These are phyloP conservation scores for Perizoma affinitatum DNA, from an alignment of 2,888 invertebrate genomes.

Conservation along the genomic window DNA sequence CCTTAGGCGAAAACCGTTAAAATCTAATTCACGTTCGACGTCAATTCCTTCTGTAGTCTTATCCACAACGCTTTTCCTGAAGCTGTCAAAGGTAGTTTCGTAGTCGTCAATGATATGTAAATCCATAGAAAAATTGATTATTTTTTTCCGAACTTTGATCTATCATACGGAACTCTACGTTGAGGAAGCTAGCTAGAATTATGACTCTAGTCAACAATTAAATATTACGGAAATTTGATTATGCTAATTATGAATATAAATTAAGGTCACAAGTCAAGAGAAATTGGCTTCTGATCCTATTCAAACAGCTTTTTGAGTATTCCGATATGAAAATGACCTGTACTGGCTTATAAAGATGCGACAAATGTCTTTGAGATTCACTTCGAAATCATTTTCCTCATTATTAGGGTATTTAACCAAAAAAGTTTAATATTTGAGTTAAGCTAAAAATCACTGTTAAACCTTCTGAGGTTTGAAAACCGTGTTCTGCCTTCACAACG, in stretches of 20 bases:
- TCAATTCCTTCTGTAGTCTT: constrained; percentile 66
- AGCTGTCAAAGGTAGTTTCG: constrained; percentile 66
- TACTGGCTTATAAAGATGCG: constrained; percentile 18
- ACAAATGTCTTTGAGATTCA: not conserved
- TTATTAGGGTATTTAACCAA: constrained; percentile 2
- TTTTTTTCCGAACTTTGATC: no score
- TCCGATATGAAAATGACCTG: constrained; percentile 3
- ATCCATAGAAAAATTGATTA: no score
- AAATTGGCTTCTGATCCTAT: constrained; percentile 17
- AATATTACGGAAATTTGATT: no score
- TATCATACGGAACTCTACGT: no score
- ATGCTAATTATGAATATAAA: constrained; percentile 1
- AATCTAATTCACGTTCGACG: constrained; percentile 46
- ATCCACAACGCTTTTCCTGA: constrained; percentile 71
- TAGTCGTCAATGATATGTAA: constrained; percentile 54
- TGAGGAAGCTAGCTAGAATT: no score
- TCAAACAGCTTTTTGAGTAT: constrained; percentile 11
- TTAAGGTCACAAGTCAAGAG: constrained; percentile 7
- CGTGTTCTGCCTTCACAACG: no score
- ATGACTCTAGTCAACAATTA: not conserved
- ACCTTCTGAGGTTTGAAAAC: no score
- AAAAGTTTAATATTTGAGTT: not conserved
- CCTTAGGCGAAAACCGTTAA: constrained; percentile 29
- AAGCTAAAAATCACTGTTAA: no score
- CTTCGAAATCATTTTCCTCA: not conserved